These are phyloP conservation scores for Crocuta crocuta DNA, from an alignment of 2,113 vertebrate genomes.

Conservation along the genomic window DNA sequence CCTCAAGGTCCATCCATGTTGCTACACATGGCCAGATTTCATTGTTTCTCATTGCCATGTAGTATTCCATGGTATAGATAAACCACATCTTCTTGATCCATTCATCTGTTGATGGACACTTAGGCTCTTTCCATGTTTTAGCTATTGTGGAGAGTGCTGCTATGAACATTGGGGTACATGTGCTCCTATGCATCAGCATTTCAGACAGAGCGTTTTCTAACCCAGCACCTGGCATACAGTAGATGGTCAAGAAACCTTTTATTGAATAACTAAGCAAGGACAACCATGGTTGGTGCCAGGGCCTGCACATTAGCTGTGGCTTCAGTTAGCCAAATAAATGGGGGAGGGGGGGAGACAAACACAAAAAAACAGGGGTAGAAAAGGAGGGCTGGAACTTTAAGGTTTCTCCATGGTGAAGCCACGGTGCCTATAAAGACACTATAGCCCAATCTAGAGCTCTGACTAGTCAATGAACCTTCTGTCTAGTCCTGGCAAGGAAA, in stretches of 20 bases:
- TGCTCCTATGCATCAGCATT: too few species aligned
- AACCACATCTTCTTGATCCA: too few species aligned
- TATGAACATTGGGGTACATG: too few species aligned
- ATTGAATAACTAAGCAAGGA: background rate
- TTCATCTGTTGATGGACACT: too few species aligned
- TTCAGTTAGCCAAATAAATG: background rate
- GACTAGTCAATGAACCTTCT: slow-evolving; percentile 46
- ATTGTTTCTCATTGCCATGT: too few species aligned
- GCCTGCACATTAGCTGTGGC: background rate
- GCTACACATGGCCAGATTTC: too few species aligned
- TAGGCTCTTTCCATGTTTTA: too few species aligned
- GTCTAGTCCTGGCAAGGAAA: slow-evolving; percentile 36
- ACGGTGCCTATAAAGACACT: background rate
- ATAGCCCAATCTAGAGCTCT: background rate
- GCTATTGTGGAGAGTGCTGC: too few species aligned
- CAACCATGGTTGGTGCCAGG: background rate
- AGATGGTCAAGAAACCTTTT: background rate
- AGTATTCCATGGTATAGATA: too few species aligned
- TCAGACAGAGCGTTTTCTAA: background rate
- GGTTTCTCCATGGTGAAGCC: background rate
- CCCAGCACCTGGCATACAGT: background rate
- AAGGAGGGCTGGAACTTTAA: background rate
- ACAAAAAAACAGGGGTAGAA: background rate
- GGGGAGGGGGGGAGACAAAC: background rate
- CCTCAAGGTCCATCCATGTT: too few species aligned